Evolutionary conservation across 92 coral and sea anemone species (phyloP).

Genomic region (Micromussa lordhowensis): DNA sequence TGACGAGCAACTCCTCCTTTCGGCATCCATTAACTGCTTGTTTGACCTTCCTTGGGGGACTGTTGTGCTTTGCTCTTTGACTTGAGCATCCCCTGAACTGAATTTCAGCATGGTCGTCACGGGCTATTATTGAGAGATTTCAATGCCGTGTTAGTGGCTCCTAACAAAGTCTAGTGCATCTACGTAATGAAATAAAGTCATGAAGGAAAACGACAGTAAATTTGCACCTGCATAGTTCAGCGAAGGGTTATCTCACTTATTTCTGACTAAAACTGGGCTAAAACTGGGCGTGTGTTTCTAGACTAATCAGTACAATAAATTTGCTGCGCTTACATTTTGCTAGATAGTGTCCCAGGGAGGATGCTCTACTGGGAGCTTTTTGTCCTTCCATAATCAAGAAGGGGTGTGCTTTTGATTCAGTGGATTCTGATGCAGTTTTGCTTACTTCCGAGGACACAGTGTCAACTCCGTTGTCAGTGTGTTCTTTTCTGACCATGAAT

Average conservation of each 20-base stretch:
- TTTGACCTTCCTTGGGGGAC: neutral
- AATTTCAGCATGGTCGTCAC: neutral
- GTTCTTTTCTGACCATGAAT: neutral
- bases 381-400: neutral
- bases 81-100: neutral
- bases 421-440: neutral
- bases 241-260: neutral
- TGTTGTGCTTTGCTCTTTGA: neutral
- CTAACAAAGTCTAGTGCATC: neutral
- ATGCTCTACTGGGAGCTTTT: neutral
- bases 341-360: neutral
- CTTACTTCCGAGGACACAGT: neutral
- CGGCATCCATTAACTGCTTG: neutral
- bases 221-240: neutral
- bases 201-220: neutral
- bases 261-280: neutral
- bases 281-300: neutral
- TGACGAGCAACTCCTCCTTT: constrained; percentile 15
- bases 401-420: neutral
- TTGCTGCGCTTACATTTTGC: neutral
- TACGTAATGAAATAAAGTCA: neutral
- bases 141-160: neutral
- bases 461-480: neutral
- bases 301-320: neutral
- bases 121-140: neutral